Base-by-base conservation (phyloP, 2,797 vertebrate genomes). In the Sparidentex hasta region DNA sequence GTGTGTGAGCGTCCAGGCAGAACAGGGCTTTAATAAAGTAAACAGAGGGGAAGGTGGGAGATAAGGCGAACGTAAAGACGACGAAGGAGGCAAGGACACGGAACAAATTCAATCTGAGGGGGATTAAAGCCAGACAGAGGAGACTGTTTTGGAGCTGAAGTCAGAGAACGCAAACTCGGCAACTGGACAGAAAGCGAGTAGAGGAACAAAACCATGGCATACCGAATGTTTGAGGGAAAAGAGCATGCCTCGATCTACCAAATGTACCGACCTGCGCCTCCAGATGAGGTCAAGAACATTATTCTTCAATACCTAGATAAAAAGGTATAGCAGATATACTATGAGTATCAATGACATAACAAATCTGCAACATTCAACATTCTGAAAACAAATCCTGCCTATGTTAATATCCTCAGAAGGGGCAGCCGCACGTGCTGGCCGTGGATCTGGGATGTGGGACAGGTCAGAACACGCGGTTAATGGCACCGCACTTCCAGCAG, bases 401-500 rank as follows among this genome's bases (percentile, higher is more conserved):
- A 0, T 47, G 47, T 56, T 48, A 13, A 11, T 17, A 18, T 75
- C 59, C 33, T 38, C 73, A 95, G 95, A 94, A 93, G 62, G 91
- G 87, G 52, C 77, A 72, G 54, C 88, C 92, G 11, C 85, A 92
- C 78, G 77, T 81, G 56, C 79, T 96, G 47, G 94, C 94, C 0
- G 93, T 96, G 68, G 95, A 96, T 85, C 68, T 95, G 66, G 95
- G 95, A 20, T 96, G 95, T 80, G 95, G 95, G 18, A 95, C 95
- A 0, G 95, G 95, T 48, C 94, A 95, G 79, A 93, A 91, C 59
- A 83, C 94, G 27, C 87, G 88, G 5, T 33, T 91, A 0, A 50
- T 95, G 33, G 92, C 94, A 2, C 89, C 91, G 0, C 64, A 92
- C 80, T 96, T 96, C 74, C 80, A 93, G 65, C 68, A 94, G 71